These are phyloP conservation scores for Laticauda colubrina DNA, from an alignment of 2,113 vertebrate genomes.

Conservation along the genomic window DNA sequence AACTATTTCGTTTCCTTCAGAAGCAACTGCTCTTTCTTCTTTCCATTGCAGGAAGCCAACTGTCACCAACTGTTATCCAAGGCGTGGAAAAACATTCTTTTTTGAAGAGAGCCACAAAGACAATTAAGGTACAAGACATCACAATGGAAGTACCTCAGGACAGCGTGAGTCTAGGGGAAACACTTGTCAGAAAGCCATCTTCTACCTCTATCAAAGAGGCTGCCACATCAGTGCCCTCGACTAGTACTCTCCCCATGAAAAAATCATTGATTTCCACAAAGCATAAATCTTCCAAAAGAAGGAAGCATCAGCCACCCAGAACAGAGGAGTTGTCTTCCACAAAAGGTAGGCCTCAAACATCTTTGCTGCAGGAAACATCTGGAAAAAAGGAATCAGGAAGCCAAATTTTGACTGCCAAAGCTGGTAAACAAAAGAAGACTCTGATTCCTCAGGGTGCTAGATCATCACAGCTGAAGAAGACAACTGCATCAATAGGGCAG, in stretches of 20 bases:
- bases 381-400: no score
- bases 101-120: not conserved
- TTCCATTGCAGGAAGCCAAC: not conserved
- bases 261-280: not conserved
- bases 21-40: not conserved
- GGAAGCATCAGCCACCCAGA: not conserved
- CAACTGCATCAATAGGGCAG: not conserved
- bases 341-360: not conserved
- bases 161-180: no score
- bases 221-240: not conserved
- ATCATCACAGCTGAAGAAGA: not conserved
- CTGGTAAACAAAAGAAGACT: not conserved
- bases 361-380: not conserved
- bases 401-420: not conserved
- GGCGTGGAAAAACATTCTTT: not conserved
- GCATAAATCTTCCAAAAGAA: not conserved
- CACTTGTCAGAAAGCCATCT: not conserved
- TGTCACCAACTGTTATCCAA: not conserved
- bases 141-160: not conserved
- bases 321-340: not conserved
- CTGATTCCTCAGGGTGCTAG: not conserved
- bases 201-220: not conserved
- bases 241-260: not conserved
- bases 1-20: not conserved
- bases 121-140: not conserved